Evolutionary conservation across 2,888 invertebrate species (phyloP).

Genomic region (Lepetodrilus schrolli): DNA sequence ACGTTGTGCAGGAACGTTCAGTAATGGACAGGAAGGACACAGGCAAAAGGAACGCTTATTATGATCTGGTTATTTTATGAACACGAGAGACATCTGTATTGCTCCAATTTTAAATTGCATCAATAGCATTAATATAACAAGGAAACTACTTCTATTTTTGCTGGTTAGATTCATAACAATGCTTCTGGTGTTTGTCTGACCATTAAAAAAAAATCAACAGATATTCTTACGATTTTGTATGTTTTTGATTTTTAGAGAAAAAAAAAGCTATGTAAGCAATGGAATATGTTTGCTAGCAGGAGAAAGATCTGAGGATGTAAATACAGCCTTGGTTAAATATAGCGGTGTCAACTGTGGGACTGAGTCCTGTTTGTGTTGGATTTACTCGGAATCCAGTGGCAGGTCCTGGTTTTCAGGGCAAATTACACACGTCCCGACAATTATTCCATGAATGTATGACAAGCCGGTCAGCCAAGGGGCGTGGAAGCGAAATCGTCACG

Average conservation of each 20-base stretch:
- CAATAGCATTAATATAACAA: too few species aligned
- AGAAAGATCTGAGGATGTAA: slow-evolving; percentile 7
- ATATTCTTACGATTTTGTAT: slow-evolving; percentile 5
- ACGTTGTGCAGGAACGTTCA: too few species aligned
- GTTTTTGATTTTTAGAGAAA: slow-evolving; percentile 25
- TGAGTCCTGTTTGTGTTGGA: slow-evolving; percentile 39
- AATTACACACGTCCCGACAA: slow-evolving; percentile 20
- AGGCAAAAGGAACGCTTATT: too few species aligned
- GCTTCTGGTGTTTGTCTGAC: too few species aligned
- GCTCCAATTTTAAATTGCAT: too few species aligned
- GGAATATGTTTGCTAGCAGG: slow-evolving; percentile 6
- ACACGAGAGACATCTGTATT: too few species aligned
- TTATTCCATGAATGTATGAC: slow-evolving; percentile 20
- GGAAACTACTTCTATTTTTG: too few species aligned
- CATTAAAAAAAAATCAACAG: neutral
- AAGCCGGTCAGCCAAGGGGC: neutral
- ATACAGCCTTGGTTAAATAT: slow-evolving; percentile 16
- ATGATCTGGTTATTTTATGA: too few species aligned
- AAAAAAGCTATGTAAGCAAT: too few species aligned
- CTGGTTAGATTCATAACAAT: too few species aligned
- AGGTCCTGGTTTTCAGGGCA: slow-evolving; percentile 25
- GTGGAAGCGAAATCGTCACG: neutral
- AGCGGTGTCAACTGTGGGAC: slow-evolving; percentile 9
- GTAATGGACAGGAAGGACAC: too few species aligned
- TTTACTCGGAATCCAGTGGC: slow-evolving; percentile 47